Conservation (phyloP, 2,888 invertebrate genomes). For the Rhynchonema sp. region DNA sequence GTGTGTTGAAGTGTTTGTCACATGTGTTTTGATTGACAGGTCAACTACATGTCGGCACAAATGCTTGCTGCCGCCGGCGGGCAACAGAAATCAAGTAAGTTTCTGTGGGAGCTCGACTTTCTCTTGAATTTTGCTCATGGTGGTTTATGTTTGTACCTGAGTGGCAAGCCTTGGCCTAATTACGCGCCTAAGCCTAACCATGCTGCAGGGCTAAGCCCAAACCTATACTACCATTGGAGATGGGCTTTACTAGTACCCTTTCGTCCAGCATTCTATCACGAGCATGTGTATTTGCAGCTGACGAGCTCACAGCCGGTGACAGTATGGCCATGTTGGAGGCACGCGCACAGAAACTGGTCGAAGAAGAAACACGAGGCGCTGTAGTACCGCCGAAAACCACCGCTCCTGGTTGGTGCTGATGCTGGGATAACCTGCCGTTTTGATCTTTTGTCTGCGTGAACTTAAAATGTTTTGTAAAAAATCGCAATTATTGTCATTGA, state of each 20-base stretch:
- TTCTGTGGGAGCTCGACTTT: no score
- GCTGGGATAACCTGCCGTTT: no score
- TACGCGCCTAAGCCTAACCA: no score
- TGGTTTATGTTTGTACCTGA: no score
- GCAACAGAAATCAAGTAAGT: not conserved
- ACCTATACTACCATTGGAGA: no score
- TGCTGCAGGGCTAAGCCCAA: no score
- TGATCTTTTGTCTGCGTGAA: no score
- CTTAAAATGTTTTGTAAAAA: no score
- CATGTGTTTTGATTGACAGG: conserved; percentile 14
- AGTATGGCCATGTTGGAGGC: conserved; percentile 72
- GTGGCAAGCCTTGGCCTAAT: no score
- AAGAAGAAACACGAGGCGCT: conserved; percentile 14
- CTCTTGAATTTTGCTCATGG: conserved; percentile 1
- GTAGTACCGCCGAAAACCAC: not conserved
- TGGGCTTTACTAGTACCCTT: no score
- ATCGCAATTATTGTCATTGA: no score
- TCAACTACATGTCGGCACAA: conserved; percentile 97
- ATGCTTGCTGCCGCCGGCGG: conserved; percentile 52
- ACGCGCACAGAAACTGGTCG: conserved; percentile 38
- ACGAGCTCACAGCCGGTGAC: conserved; percentile 56
- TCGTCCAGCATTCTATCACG: no score
- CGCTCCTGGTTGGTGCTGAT: not conserved
- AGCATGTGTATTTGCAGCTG: conserved; percentile 29
- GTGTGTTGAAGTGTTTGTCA: not conserved